A percentile compares a stretch with the other conserved stretches of the same genome.
These are phyloP conservation scores for Parnassius orleans DNA, from an alignment of 2,888 invertebrate genomes.

Conservation along the genomic window DNA sequence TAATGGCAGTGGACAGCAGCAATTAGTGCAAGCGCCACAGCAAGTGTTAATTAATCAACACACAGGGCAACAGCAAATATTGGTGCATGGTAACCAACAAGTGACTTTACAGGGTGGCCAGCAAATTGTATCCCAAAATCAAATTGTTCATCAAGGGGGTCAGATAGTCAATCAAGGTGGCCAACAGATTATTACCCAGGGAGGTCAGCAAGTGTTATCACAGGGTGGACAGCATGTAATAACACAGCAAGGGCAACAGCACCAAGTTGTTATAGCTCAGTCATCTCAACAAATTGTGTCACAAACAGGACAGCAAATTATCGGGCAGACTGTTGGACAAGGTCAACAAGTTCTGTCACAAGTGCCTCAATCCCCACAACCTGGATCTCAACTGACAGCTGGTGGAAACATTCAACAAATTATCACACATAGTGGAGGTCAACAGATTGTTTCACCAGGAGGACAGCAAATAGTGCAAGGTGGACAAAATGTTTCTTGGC, in stretches of 20 bases:
- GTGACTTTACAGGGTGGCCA: slow-evolving; percentile 73
- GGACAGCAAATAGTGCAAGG: slow-evolving; percentile 72
- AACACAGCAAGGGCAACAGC: slow-evolving; percentile 71
- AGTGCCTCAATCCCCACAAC: slow-evolving; percentile 68
- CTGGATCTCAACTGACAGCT: slow-evolving; percentile 51
- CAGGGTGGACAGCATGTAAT: slow-evolving; percentile 76
- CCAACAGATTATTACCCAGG: slow-evolving; percentile 69
- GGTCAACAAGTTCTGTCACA: slow-evolving; percentile 69
- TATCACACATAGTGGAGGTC: slow-evolving; percentile 73
- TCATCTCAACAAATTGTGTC: slow-evolving; percentile 74
- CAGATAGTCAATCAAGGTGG: slow-evolving; percentile 71
- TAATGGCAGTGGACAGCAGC: slow-evolving; percentile 77
- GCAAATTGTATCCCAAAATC: slow-evolving; percentile 71
- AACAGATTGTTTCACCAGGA: slow-evolving; percentile 72
- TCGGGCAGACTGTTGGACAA: slow-evolving; percentile 66
- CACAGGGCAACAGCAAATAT: slow-evolving; percentile 73
- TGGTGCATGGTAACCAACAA: slow-evolving; percentile 76
- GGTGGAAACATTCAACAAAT: slow-evolving; percentile 75
- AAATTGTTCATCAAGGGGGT: slow-evolving; percentile 73
- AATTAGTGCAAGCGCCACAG: slow-evolving; percentile 75
- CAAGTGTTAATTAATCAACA: slow-evolving; percentile 76
- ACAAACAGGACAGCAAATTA: slow-evolving; percentile 72
- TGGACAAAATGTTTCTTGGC: slow-evolving; percentile 73
- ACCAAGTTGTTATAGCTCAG: slow-evolving; percentile 74
- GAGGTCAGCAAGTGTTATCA: slow-evolving; percentile 68